Conservation (phyloP, 2,888 invertebrate genomes). For the Gymnoscelis rufifasciata region DNA sequence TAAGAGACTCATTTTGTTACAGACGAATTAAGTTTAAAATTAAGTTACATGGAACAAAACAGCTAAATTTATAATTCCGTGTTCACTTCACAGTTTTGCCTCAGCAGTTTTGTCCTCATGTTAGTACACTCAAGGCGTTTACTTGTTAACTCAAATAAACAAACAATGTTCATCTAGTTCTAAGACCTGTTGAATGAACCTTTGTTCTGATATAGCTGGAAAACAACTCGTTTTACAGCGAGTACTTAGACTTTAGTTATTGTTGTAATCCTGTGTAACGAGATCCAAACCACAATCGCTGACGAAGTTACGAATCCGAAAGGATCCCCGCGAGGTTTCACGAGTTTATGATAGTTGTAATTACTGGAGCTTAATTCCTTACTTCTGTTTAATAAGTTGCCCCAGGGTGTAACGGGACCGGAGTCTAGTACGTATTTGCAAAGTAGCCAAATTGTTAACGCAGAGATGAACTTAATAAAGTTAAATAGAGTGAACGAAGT, state of each 20-base stretch:
- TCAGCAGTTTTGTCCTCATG: not conserved
- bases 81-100: not conserved
- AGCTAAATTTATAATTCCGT: too few relatives aligned
- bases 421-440: too few relatives aligned
- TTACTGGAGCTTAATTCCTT: slow-evolving; percentile 6
- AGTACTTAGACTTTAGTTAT: slow-evolving; percentile 23
- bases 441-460: too few relatives aligned
- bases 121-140: slow-evolving; percentile 19
- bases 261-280: slow-evolving; percentile 21
- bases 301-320: slow-evolving; percentile 12
- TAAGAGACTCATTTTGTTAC: too few relatives aligned
- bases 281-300: slow-evolving; percentile 19
- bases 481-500: too few relatives aligned
- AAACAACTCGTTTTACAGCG: slow-evolving; percentile 23
- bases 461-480: too few relatives aligned
- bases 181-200: slow-evolving; percentile 39
- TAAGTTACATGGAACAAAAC: too few relatives aligned
- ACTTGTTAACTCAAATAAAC: slow-evolving; percentile 29
- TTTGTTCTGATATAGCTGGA: slow-evolving; percentile 30
- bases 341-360: slow-evolving; percentile 10
- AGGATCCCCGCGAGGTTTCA: not conserved
- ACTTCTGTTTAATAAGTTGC: not conserved
- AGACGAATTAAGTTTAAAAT: too few relatives aligned
- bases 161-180: slow-evolving; percentile 30
- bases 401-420: too few relatives aligned